A percentile compares a stretch with the other conserved stretches of the same genome.
These are phyloP conservation scores for Hydractinia symbiolongicarpus DNA, from an alignment of 30 jellyfish, hydroid and myxozoan species.

Conservation along the genomic window DNA sequence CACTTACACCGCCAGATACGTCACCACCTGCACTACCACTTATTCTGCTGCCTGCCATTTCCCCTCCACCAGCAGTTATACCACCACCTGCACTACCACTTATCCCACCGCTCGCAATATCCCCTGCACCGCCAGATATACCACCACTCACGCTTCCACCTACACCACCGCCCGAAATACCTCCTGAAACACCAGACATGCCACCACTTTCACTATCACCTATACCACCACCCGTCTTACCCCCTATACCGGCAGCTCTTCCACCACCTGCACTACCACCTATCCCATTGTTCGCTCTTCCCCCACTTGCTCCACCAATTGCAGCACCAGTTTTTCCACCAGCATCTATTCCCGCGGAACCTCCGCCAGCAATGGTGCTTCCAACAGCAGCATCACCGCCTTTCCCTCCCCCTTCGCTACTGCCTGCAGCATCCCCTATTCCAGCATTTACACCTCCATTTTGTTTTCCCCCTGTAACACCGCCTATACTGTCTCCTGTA, in stretches of 20 bases:
- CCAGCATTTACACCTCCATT: conserved; percentile 20
- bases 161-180: background rate
- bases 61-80: conserved; percentile 24
- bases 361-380: conserved; percentile 11
- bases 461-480: conserved; percentile 5
- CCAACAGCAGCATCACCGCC: conserved; percentile 18
- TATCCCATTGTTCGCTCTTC: background rate
- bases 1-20: conserved; percentile 20
- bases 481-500: conserved; percentile 15
- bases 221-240: background rate
- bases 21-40: conserved; percentile 8
- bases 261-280: conserved; percentile 11
- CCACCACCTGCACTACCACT: conserved; percentile 36
- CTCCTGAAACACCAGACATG: background rate
- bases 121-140: background rate
- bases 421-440: conserved; percentile 31
- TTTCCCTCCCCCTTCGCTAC: conserved; percentile 22
- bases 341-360: background rate
- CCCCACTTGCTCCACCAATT: conserved; percentile 25
- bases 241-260: background rate
- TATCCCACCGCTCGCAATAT: background rate
- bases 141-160: conserved; percentile 6
- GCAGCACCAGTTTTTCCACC: background rate
- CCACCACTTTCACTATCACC: conserved; percentile 16
- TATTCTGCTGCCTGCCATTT: conserved; percentile 23